Conservation (phyloP, 1,140 invertebrate genomes). For the Neuroterus valhalla region DNA sequence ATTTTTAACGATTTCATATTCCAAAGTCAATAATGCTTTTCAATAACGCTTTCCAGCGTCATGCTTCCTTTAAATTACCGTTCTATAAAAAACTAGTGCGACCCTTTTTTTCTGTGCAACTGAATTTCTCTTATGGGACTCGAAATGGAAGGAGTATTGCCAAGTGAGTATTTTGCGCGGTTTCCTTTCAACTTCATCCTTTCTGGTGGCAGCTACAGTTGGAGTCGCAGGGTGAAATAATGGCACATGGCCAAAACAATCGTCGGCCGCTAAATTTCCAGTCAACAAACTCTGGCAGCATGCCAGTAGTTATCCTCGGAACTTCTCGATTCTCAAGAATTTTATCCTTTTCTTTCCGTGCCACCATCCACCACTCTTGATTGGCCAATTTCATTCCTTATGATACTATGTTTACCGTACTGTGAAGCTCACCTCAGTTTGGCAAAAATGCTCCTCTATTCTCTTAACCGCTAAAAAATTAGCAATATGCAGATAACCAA, state of each 20-base stretch:
- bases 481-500: too few relatives aligned
- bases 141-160: slow-evolving; percentile 15
- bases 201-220: slow-evolving; percentile 23
- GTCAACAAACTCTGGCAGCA: slow-evolving; percentile 68
- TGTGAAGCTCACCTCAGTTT: neutral
- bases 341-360: slow-evolving; percentile 31
- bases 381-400: slow-evolving; percentile 30
- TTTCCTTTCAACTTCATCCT: slow-evolving; percentile 18
- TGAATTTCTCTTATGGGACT: slow-evolving; percentile 8
- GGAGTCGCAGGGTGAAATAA: slow-evolving; percentile 55
- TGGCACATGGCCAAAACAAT: slow-evolving; percentile 70
- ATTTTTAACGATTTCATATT: too few relatives aligned
- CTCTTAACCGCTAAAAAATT: too few relatives aligned
- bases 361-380: slow-evolving; percentile 18
- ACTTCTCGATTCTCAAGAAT: slow-evolving; percentile 25
- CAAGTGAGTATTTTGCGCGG: slow-evolving; percentile 15
- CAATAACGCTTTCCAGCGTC: too few relatives aligned
- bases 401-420: neutral
- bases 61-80: neutral
- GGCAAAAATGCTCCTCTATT: too few relatives aligned
- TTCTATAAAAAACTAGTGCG: neutral
- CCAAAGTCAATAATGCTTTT: too few relatives aligned
- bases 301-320: slow-evolving; percentile 51
- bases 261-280: slow-evolving; percentile 69
- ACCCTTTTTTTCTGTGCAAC: neutral